Percentiles rank a stretch among this genome's conserved stretches.
Conservation (phyloP, 2,113 vertebrate species). For the Psittacara wagleri region DNA sequence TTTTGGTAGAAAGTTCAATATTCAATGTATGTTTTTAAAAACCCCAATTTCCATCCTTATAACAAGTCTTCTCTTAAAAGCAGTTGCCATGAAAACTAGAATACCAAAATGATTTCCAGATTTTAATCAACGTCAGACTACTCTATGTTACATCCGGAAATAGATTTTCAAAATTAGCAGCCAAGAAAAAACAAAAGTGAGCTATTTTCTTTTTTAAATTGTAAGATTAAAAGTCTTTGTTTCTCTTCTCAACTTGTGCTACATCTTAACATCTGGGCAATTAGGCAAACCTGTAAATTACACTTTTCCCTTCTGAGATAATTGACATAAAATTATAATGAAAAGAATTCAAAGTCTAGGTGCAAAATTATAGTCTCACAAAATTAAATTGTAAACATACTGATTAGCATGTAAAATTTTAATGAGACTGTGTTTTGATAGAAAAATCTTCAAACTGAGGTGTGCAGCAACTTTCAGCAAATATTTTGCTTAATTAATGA, state of each 20-base stretch:
- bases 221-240: conserved; percentile 19
- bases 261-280: conserved; percentile 68
- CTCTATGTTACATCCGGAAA: conserved; percentile 12
- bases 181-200: conserved; percentile 9
- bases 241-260: conserved; percentile 43
- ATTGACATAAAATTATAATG: conserved; percentile 73
- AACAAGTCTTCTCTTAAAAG: neutral
- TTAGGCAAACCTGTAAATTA: conserved; percentile 72
- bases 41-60: neutral
- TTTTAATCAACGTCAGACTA: conserved; percentile 44
- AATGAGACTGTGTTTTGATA: conserved; percentile 71
- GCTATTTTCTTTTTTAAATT: conserved; percentile 15
- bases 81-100: neutral
- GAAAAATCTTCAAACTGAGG: conserved; percentile 64
- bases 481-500: conserved; percentile 76
- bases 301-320: conserved; percentile 64
- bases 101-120: neutral
- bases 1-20: neutral
- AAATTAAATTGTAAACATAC: conserved; percentile 71
- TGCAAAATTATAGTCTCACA: conserved; percentile 58
- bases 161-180: conserved; percentile 45
- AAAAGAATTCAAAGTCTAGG: conserved; percentile 58
- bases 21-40: neutral
- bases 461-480: conserved; percentile 57
- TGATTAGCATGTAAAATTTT: conserved; percentile 73